Evolutionary conservation across 2,888 invertebrate genomes (phyloP).

Genomic region (Perdita meconis): DNA sequence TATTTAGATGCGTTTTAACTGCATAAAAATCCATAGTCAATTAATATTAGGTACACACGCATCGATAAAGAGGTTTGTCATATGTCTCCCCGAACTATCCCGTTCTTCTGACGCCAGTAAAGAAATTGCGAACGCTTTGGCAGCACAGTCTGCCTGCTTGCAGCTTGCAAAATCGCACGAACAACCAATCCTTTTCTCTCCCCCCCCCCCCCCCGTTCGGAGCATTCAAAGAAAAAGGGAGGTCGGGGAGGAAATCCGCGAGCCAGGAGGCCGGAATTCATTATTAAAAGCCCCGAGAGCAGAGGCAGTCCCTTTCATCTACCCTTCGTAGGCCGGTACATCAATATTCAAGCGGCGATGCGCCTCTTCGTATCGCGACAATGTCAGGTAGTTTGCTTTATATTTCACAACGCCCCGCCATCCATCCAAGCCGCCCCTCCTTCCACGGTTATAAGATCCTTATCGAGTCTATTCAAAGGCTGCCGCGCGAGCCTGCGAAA

Average conservation of each 20-base stretch:
- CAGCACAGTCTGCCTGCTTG: too few relatives aligned
- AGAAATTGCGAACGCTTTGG: too few relatives aligned
- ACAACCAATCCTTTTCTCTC: slow-evolving; percentile 31
- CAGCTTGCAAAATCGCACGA: background rate
- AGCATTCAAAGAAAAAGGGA: slow-evolving; percentile 17
- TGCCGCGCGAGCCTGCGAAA: slow-evolving; percentile 71
- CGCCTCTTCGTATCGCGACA: slow-evolving; percentile 70
- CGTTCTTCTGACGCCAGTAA: too few relatives aligned
- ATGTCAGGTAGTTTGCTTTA: slow-evolving; percentile 77
- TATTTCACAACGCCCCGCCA: slow-evolving; percentile 75
- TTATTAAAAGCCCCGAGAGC: slow-evolving; percentile 54
- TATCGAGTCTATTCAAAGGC: slow-evolving; percentile 75
- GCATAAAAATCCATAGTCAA: too few relatives aligned
- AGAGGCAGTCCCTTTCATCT: slow-evolving; percentile 41
- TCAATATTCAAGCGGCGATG: slow-evolving; percentile 75
- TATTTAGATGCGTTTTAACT: too few relatives aligned
- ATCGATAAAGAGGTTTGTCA: too few relatives aligned
- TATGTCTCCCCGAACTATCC: too few relatives aligned
- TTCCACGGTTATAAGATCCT: slow-evolving; percentile 73
- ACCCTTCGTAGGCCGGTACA: slow-evolving; percentile 53
- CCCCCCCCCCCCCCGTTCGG: background rate
- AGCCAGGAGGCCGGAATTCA: slow-evolving; percentile 49
- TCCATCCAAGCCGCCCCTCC: slow-evolving; percentile 56
- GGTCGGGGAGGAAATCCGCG: slow-evolving; percentile 40
- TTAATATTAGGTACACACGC: too few relatives aligned